Percentiles rank a stretch among this genome's conserved stretches.
phyloP scores from a whole-genome alignment of 2,113 vertebrate genomes.

The Colinus virginianus region DNA sequence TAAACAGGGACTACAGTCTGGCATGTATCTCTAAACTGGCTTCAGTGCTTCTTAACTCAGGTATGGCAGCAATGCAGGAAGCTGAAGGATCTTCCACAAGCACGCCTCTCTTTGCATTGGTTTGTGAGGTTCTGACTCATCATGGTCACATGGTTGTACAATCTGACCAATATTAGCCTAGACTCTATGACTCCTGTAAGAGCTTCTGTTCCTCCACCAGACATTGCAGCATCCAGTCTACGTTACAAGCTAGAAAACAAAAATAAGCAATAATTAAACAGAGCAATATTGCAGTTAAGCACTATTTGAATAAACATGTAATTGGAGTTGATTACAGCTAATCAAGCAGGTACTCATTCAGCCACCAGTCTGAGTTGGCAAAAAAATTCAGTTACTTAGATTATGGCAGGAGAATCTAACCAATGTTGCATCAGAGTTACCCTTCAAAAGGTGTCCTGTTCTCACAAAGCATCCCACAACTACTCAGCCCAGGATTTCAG shows the following conservation, averaged over 20 bases:
- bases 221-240: background rate
- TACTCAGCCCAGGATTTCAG: background rate
- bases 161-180: background rate
- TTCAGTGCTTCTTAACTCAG: background rate
- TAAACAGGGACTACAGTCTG: background rate
- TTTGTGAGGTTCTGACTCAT: background rate
- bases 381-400: background rate
- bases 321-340: background rate
- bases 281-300: background rate
- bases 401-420: background rate
- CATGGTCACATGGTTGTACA: background rate
- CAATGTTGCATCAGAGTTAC: background rate
- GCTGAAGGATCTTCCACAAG: background rate
- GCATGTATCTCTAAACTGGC: background rate
- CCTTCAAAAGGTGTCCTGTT: background rate
- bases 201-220: background rate
- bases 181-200: background rate
- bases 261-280: background rate
- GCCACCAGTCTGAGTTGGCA: background rate
- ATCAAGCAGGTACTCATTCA: constrained; percentile 14
- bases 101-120: background rate
- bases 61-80: background rate
- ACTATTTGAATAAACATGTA: background rate
- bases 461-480: background rate
- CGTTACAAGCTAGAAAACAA: background rate